Evolutionary conservation across 2,113 vertebrate genomes (phyloP).

Genomic region (Cettia cetti): DNA sequence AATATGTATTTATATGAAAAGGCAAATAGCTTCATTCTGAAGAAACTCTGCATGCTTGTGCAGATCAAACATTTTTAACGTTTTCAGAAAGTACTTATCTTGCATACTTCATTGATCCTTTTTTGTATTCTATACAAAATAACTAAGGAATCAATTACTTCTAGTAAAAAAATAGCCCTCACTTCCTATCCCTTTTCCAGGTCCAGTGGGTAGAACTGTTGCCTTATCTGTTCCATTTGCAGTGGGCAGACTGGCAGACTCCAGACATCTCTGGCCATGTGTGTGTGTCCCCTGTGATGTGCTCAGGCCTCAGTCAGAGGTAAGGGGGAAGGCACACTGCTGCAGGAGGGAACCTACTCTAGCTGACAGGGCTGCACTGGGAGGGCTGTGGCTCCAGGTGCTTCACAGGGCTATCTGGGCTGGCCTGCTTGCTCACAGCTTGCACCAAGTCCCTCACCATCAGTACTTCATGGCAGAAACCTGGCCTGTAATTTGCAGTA

Average conservation of each 20-base stretch:
- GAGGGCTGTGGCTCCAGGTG: background rate
- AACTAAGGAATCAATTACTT: background rate
- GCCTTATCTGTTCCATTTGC: background rate
- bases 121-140: background rate
- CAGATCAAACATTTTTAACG: background rate
- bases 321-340: background rate
- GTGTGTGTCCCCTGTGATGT: background rate
- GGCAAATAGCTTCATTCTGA: background rate
- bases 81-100: background rate
- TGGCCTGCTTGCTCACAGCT: background rate
- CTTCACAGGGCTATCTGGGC: background rate
- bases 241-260: background rate
- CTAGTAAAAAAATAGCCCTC: background rate
- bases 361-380: background rate
- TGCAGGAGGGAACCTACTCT: background rate
- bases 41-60: background rate
- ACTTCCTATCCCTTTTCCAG: background rate
- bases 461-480: background rate
- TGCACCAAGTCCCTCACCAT: background rate
- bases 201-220: background rate
- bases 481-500: background rate
- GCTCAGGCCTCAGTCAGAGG: background rate
- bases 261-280: accelerated
- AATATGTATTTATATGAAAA: background rate
- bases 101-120: background rate